These are phyloP conservation scores for Poecilia velifera DNA, from an alignment of 2,797 vertebrate genomes.

Conservation along the genomic window DNA sequence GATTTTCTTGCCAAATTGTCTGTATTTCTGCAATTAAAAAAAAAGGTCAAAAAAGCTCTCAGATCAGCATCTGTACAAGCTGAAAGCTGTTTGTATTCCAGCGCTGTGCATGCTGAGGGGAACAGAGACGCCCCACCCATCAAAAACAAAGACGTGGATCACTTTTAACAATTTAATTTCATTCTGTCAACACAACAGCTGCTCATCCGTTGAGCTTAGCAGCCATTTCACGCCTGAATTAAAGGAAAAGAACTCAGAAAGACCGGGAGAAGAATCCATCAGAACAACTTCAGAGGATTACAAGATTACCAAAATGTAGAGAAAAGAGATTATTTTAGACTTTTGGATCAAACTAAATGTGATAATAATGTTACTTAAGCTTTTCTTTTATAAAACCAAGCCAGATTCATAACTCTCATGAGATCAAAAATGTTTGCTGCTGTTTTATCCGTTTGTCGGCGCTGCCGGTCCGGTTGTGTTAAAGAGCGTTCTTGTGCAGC, in stretches of 20 bases:
- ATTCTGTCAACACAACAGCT: neutral
- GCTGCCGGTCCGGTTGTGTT: neutral
- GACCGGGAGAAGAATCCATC: neutral
- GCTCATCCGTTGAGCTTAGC: neutral
- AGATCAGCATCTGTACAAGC: neutral
- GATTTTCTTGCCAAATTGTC: neutral
- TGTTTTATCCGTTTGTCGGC: neutral
- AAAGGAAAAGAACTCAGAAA: neutral
- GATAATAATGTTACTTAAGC: neutral
- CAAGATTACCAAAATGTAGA: neutral
- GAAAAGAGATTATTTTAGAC: neutral
- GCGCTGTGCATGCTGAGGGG: neutral
- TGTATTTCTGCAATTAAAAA: neutral
- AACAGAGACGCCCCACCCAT: neutral
- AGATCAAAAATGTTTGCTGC: neutral
- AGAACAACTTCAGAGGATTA: neutral
- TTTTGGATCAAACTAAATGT: neutral
- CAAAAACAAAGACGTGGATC: neutral
- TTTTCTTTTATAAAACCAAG: neutral
- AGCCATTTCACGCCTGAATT: neutral
- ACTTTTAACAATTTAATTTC: neutral
- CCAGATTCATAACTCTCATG: neutral
- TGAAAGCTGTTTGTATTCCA: neutral
- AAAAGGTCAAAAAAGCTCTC: neutral
- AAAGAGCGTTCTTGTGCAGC: slow-evolving; percentile 21